Evolutionary conservation across 2,797 vertebrate genomes (phyloP), one percentile per base, ranked within the genome.

Genomic region (Danio kyathit): DNA sequence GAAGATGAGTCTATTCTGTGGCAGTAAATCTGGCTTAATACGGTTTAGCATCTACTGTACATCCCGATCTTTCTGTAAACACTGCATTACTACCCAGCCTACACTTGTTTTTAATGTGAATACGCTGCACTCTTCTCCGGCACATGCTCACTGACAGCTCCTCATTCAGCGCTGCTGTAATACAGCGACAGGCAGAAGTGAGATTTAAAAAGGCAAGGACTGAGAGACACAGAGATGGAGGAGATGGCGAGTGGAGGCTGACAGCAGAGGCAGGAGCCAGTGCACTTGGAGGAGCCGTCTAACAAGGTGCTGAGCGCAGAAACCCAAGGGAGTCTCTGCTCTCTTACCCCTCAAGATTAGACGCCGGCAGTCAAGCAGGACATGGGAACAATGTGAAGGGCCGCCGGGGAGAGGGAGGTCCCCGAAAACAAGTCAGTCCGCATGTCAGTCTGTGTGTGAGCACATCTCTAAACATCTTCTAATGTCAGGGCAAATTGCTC

Each of bases 401-500:
- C 86, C 86, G 52, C 76, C 88, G 60, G 78, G 84, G 90, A 89
- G 86, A 79, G 88, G 90, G 88, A 89, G 86, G 83, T 88, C 94
- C 91, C 93, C 83, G 86, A 87, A 92, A 92, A 91, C 91, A 85
- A 83, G 71, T 66, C 82, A 86, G 89, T 85, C 90, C 86, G 90
- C 88, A 91, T 91, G 90, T 93, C 92, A 91, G 79, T 81, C 90
- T 87, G 72, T 88, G 81, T 85, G 52, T 57, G 52, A 72, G 40
- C 29, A 64, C 80, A 73, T 82, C 83, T 94, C 94, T 94, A 93
- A 95, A 94, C 93, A 95, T 95, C 92, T 95, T 94, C 93, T 93
- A 93, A 92, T 94, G 94, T 96, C 95, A 96, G 93, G 93, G 95
- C 94, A 96, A 96, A 96, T 91, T 94, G 95, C 94, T 90, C 82